Evolutionary conservation across 2,888 invertebrate species (phyloP).

Genomic region (Zhuqinia jingwanae): DNA sequence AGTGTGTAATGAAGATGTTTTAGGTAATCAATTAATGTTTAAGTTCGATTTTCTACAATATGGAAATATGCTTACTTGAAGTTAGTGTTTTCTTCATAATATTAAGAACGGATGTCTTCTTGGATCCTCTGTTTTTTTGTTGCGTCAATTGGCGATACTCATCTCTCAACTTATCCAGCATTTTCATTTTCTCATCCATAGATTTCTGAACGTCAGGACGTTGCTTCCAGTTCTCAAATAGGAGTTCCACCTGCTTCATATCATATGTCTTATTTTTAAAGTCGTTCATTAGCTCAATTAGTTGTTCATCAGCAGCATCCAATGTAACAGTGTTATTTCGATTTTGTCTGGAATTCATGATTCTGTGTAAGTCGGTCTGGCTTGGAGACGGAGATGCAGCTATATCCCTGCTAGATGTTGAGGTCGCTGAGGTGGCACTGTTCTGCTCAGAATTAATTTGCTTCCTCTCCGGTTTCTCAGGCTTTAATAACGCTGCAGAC

Average conservation of each 20-base stretch:
- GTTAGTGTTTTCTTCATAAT: constrained; percentile 18
- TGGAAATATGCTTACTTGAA: constrained; percentile 47
- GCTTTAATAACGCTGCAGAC: not conserved
- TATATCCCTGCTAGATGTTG: not conserved
- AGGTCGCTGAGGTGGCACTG: not conserved
- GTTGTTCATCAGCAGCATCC: constrained; percentile 84
- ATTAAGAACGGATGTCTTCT: constrained; percentile 27
- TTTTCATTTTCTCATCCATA: constrained; percentile 89
- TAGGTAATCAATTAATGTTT: too few species aligned
- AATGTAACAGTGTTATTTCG: constrained; percentile 32
- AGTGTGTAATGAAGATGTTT: not conserved
- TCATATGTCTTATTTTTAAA: constrained; percentile 92
- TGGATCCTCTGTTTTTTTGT: not conserved
- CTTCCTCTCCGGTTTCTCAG: constrained; percentile 1
- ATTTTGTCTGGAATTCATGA: not conserved
- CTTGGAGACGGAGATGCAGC: not conserved
- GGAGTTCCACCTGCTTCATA: constrained; percentile 90
- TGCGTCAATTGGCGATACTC: constrained; percentile 84
- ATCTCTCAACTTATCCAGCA: constrained; percentile 89
- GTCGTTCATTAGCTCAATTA: constrained; percentile 92
- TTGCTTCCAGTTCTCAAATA: constrained; percentile 93
- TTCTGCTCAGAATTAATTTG: not conserved
- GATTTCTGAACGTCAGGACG: constrained; percentile 93
- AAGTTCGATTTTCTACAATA: too few species aligned
- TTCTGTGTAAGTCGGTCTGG: not conserved